Base-by-base conservation (phyloP, 2,888 invertebrate species). In the Gastrophysa polygoni region DNA sequence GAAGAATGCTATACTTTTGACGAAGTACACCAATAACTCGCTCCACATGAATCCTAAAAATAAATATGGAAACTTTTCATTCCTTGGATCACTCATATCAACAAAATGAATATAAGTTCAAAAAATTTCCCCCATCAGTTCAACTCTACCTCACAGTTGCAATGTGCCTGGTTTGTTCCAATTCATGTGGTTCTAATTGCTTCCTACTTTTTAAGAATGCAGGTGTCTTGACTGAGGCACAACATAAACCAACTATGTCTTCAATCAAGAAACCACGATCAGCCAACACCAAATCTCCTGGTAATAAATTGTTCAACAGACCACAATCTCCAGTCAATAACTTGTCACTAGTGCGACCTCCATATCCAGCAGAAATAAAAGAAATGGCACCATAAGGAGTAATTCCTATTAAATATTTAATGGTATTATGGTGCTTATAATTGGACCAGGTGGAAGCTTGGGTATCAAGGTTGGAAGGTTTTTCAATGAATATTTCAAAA, bases 321-420 rank as follows among this genome's bases (percentile, higher is more conserved):
- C n/a, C n/a, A n/a, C n/a, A n/a, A n/a, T n/a, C n/a, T n/a, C n/a
- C n/a, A n/a, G n/a, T n/a, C n/a, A n/a, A n/a, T n/a, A n/a, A n/a
- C n/a, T n/a, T n/a, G n/a, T n/a, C n/a, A n/a, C n/a, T n/a, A n/a
- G n/a, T n/a, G n/a, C n/a, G n/a, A n/a, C n/a, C n/a, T n/a, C n/a
- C n/a, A n/a, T n/a, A n/a, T n/a, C n/a, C n/a, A n/a, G n/a, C n/a
- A n/a, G n/a, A n/a, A n/a, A n/a, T n/a, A n/a, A n/a, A n/a, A n/a
- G n/a, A n/a, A n/a, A n/a, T n/a, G n/a, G n/a, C n/a, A n/a, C n/a
- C 3, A 46, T 61, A 57, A 1, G 67, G 59, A 16, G 63, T 62
- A 17, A 67, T 63, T 32, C 65, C 67, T 57, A 70, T 67, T 48
- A 14, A 16, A 44, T 18, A 44, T 44, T 44, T 44, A 44, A 70